Base-by-base conservation (phyloP, 2,888 invertebrate genomes). In the Drepanosiphum platanoidis region DNA sequence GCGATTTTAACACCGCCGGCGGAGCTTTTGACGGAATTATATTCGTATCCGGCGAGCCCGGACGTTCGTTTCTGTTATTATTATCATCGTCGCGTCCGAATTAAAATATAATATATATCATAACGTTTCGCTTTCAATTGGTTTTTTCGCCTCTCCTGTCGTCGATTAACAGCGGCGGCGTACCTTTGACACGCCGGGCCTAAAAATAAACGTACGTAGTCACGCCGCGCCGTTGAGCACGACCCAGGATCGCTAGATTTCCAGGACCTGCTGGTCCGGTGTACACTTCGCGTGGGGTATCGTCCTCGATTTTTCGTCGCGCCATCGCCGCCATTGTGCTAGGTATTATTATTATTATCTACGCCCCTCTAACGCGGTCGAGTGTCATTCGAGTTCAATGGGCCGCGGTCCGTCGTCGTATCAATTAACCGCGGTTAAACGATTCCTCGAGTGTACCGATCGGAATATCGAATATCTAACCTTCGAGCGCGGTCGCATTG, bases 21-120 rank as follows among this genome's bases (percentile, higher is more conserved):
- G 78, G 42, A 79, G 80, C 34, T 80, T 70, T 34, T 34, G 52
- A n/a, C 46, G 52, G 34, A 80, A 80, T 80, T 70, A 80, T 80
- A 80, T 80, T 70, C 80, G 68, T 68, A 68, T 79, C 79, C 46
- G 34, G 79, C 46, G 68, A 52, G 34, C 52, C 39, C 39, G 32
- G 52, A 77, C 75, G 18, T 30, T 78, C 30, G 42, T 42, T n/a
- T n/a, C 64, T 15, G 64, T 39, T 42, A 13, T 52, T 42, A 13
- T 52, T 78, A 64, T 39, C 61, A 64, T 42, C 11, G 4, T 15
- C 34, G 7, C 13, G 1, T n/a, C 30, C 30, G 39, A 64, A 61
- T 78, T 64, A 64, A 34, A 8, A 46, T 13, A 46, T 13, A 1
- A 39, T 7, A 39, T 39, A n/a, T n/a, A n/a, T n/a, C n/a, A 58